phyloP scores from a whole-genome alignment of 2,113 vertebrate species.

The Toxotes chatareus region DNA sequence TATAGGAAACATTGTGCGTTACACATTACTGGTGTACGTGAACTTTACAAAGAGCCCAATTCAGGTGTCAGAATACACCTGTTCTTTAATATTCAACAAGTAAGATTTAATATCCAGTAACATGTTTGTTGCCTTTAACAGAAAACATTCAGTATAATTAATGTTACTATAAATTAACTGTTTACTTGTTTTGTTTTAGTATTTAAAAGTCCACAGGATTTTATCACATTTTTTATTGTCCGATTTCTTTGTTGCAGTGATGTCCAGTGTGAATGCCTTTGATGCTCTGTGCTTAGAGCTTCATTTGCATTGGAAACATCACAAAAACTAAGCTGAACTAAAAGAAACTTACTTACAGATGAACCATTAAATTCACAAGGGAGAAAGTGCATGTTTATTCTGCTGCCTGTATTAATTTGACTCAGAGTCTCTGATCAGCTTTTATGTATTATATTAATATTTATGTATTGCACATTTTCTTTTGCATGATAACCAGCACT shows the following conservation, averaged over 20 bases:
- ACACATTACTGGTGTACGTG: no score
- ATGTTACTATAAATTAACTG: not conserved
- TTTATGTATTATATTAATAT: no score
- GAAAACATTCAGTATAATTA: not conserved
- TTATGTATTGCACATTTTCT: no score
- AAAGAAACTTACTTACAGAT: not conserved
- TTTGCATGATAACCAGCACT: no score
- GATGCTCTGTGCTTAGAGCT: not conserved
- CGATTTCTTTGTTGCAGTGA: no score
- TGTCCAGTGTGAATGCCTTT: not conserved
- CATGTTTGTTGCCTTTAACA: not conserved
- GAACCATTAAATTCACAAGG: not conserved
- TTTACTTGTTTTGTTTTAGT: not conserved
- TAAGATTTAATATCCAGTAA: not conserved
- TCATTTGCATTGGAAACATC: not conserved
- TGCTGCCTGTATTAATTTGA: not conserved
- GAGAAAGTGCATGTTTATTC: not conserved
- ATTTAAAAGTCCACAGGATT: not conserved
- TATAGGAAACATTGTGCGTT: not conserved
- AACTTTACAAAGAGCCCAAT: accelerated
- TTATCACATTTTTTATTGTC: no score
- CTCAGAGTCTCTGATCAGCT: no score
- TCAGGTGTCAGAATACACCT: not conserved
- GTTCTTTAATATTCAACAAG: not conserved
- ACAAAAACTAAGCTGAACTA: no score